Percentiles rank a stretch among this genome's conserved stretches.
These are phyloP conservation scores for Coboldia fuscipes DNA, from an alignment of 1,140 invertebrate species.

Conservation along the genomic window DNA sequence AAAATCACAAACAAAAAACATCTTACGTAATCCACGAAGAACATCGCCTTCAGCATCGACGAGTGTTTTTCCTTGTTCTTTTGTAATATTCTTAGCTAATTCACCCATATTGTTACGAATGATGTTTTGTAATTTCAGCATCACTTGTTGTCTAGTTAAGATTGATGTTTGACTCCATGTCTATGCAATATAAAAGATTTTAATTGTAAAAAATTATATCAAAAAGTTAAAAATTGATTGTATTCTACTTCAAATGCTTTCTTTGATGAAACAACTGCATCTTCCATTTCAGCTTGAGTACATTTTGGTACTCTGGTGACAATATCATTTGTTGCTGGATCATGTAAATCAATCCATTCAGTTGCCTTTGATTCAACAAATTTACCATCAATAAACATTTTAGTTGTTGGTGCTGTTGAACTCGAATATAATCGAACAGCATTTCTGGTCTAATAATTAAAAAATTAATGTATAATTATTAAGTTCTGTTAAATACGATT, in stretches of 20 bases:
- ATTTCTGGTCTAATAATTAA: no score
- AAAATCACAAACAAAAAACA: constrained; percentile 2
- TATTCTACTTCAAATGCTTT: constrained; percentile 32
- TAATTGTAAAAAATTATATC: no score
- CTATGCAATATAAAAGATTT: no score
- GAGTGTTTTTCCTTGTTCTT: constrained; percentile 95
- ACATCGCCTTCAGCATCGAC: constrained; percentile 97
- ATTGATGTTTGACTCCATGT: constrained; percentile 86
- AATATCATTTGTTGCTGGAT: constrained; percentile 81
- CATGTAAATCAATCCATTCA: constrained; percentile 85
- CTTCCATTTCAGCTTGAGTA: constrained; percentile 79
- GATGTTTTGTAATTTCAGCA: constrained; percentile 63
- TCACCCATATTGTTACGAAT: constrained; percentile 52
- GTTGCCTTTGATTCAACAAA: constrained; percentile 82
- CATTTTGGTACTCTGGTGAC: constrained; percentile 71
- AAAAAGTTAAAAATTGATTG: no score
- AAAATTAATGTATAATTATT: no score
- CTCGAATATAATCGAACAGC: constrained; percentile 23
- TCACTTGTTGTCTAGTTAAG: constrained; percentile 81
- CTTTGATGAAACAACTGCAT: constrained; percentile 70
- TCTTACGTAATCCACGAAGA: constrained; percentile 82
- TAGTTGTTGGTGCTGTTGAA: constrained; percentile 39
- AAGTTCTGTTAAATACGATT: no score
- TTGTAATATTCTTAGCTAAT: constrained; percentile 79
- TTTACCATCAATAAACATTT: constrained; percentile 89